Base-by-base conservation (phyloP, 2,113 vertebrate genomes). In the Haplochromis vanheusdeni region DNA sequence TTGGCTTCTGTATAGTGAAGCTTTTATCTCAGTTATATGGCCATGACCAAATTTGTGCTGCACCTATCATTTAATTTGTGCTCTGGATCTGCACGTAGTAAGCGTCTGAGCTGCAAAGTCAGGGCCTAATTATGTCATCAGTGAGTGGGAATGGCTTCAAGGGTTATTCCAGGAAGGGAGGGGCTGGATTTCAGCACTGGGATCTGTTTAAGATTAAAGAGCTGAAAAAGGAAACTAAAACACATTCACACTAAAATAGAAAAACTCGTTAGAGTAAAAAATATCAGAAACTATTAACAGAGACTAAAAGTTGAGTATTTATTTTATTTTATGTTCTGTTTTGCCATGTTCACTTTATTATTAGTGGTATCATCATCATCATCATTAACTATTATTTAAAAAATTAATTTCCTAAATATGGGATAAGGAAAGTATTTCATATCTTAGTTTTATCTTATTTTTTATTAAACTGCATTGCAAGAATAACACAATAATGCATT, bases 71-170 rank as follows among this genome's bases (percentile, higher is more conserved):
- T 89, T 21, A 83, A 52, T 85, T 88, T 87, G 40, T 21, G 6
- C 47, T 68, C 17, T 14, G 3, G 8, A 73, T 79, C 47, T 89
- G 80, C 54, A 89, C 28, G 2, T 42, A 62, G 77, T 81, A 62
- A 51, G 56, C 19, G 3, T 33, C 52, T 77, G 45, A 79, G 54
- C 77, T 85, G 81, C 88, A 80, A 31, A 90, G 89, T 91, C 82
- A 90, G 90, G 82, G 73, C 45, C 37, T 79, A 79, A 91, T 94
- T 91, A 91, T 89, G 85, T 21, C 93, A 90, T 93, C 77, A 79
- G 79, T 58, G 21, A 84, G 87, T 65, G 81, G 83, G 60, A 33
- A 33, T 31, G 79, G 58, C 49, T 88, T 85, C 9, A 60, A 51
- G 58, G 45, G 52, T 81, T 47, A 7, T 40, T 82, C 83, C 80